Conservation (phyloP, 2,797 vertebrate genomes). For the Sternotherus odoratus region DNA sequence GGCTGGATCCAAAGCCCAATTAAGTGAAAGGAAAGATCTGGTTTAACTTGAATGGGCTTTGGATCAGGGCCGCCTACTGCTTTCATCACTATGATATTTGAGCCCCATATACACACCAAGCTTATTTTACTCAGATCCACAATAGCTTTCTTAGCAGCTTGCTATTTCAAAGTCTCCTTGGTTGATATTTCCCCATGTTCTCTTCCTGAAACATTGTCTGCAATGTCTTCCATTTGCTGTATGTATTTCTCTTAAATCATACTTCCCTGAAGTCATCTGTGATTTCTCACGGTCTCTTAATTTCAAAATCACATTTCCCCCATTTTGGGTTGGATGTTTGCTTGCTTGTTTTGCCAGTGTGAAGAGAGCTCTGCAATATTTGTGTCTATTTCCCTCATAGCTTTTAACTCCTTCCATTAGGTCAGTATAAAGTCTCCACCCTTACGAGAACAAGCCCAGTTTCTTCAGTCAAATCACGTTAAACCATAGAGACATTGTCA, state of each 20-base stretch:
- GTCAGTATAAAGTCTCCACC: not conserved
- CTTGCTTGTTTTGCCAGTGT: not conserved
- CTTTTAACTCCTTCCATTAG: not conserved
- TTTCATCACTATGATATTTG: not conserved
- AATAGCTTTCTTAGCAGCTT: not conserved
- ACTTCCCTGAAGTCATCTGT: not conserved
- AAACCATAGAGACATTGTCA: not conserved
- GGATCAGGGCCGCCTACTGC: no score
- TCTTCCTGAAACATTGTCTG: not conserved
- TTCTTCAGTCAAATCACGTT: not conserved
- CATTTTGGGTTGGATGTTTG: not conserved
- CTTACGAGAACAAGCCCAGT: not conserved
- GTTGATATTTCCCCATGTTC: not conserved
- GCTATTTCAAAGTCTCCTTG: accelerated
- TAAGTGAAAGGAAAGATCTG: no score
- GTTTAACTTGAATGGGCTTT: no score
- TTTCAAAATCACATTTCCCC: not conserved
- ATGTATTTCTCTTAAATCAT: not conserved
- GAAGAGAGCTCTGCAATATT: not conserved
- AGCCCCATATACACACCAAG: not conserved
- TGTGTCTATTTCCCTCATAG: accelerated
- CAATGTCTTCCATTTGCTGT: not conserved
- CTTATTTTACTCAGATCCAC: not conserved
- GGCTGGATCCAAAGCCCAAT: not conserved
- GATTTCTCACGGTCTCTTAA: not conserved